These are phyloP conservation scores for Phalacrocorax carbo DNA, from an alignment of 2,113 vertebrate species.

Conservation along the genomic window DNA sequence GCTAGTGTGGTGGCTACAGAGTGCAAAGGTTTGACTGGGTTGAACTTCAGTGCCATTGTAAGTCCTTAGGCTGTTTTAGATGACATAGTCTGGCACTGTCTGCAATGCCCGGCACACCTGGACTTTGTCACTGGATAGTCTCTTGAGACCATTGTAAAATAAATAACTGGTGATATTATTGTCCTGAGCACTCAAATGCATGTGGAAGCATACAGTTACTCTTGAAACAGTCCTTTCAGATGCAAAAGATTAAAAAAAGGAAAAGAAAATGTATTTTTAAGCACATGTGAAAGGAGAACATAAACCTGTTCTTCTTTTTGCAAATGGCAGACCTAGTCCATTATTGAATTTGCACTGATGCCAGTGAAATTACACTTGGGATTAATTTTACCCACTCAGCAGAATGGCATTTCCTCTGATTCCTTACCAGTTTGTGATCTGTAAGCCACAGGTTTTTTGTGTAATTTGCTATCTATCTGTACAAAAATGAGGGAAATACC, in stretches of 20 bases:
- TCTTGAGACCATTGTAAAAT: background rate
- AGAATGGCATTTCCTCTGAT: constrained; percentile 4
- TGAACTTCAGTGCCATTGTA: background rate
- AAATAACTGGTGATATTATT: background rate
- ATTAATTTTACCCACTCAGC: background rate
- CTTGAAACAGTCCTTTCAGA: background rate
- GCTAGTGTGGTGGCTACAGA: background rate
- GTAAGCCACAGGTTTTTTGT: background rate
- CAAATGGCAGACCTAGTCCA: background rate
- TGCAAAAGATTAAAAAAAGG: background rate
- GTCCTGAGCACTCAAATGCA: background rate
- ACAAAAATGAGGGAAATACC: background rate
- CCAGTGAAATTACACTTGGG: background rate
- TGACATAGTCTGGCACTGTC: background rate
- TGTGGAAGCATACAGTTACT: background rate
- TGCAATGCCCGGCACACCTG: background rate
- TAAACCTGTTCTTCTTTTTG: background rate
- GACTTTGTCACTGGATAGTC: background rate
- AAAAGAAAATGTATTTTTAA: background rate
- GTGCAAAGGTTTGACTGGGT: background rate
- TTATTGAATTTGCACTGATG: background rate
- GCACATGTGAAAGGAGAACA: background rate
- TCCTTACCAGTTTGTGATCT: constrained; percentile 13
- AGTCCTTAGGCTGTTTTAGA: background rate
- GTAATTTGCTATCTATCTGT: background rate